A percentile compares a stretch with the other conserved stretches of the same genome.
phyloP scores from a whole-genome alignment of 2,113 vertebrate species.

The Nannobrachium achirus region DNA sequence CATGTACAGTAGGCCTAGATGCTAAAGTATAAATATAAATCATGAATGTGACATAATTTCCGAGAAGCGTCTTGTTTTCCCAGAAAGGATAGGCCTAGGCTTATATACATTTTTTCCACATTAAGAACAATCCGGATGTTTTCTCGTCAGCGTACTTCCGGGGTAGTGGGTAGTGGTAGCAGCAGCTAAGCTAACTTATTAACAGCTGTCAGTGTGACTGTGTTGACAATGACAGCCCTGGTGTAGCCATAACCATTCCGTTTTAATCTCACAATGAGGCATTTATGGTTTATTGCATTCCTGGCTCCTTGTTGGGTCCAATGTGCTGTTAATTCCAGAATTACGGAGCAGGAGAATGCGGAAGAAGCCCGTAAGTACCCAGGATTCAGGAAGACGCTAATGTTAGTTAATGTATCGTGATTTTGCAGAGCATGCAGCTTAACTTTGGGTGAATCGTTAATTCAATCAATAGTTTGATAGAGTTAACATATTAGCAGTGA shows the following conservation, averaged over 20 bases:
- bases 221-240: conserved; percentile 26
- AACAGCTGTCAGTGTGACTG: too few species aligned
- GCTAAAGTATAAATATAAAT: too few species aligned
- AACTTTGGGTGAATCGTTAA: too few species aligned
- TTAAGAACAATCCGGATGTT: conserved; percentile 59
- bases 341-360: conserved; percentile 16
- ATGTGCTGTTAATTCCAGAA: conserved; percentile 50
- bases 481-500: too few species aligned
- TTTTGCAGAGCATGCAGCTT: too few species aligned
- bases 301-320: conserved; percentile 58
- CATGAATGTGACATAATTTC: too few species aligned
- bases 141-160: conserved; percentile 59
- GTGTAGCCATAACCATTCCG: neutral
- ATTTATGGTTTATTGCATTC: conserved; percentile 32
- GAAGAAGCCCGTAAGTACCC: conserved; percentile 35
- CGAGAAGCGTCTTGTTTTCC: too few species aligned
- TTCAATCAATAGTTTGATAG: too few species aligned
- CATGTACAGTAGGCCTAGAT: too few species aligned
- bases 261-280: conserved; percentile 43
- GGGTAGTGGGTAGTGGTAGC: conserved; percentile 28
- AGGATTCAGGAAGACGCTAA: conserved; percentile 67
- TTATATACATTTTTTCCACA: too few species aligned
- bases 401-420: neutral
- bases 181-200: conserved; percentile 1
- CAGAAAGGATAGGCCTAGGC: too few species aligned